These are phyloP conservation scores for Strigops habroptila DNA, from an alignment of 2,113 vertebrate genomes.

Conservation along the genomic window DNA sequence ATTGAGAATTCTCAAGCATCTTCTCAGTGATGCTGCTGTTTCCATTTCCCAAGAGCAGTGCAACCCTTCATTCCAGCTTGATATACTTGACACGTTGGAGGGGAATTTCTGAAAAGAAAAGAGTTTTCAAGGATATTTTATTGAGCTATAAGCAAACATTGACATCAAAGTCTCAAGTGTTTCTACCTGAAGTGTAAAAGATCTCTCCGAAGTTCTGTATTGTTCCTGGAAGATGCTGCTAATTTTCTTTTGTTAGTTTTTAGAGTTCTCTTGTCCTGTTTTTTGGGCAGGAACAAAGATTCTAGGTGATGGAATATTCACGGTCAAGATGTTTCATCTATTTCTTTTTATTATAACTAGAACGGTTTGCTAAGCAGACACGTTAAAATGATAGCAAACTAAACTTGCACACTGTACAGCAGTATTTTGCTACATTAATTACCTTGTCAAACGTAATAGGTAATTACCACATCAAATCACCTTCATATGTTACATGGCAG, in stretches of 20 bases:
- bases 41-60: not conserved
- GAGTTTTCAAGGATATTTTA: not conserved
- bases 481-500: slow-evolving; percentile 57
- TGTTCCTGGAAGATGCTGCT: not conserved
- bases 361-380: slow-evolving; percentile 69
- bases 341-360: not conserved
- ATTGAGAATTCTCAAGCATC: not conserved
- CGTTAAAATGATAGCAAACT: slow-evolving; percentile 69
- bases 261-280: not conserved
- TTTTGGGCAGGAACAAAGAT: not conserved
- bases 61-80: not conserved
- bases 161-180: not conserved
- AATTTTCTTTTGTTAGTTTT: not conserved
- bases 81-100: not conserved
- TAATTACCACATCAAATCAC: slow-evolving; percentile 78
- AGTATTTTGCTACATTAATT: slow-evolving; percentile 80
- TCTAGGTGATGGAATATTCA: not conserved
- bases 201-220: not conserved
- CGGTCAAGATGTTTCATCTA: not conserved
- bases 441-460: slow-evolving; percentile 77
- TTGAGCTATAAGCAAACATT: not conserved
- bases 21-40: not conserved
- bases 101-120: not conserved
- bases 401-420: slow-evolving; percentile 70
- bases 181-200: not conserved